A percentile compares a stretch with the other conserved stretches of the same genome.
phyloP scores from a whole-genome alignment of 2,113 vertebrate genomes.

The Zootoca vivipara region DNA sequence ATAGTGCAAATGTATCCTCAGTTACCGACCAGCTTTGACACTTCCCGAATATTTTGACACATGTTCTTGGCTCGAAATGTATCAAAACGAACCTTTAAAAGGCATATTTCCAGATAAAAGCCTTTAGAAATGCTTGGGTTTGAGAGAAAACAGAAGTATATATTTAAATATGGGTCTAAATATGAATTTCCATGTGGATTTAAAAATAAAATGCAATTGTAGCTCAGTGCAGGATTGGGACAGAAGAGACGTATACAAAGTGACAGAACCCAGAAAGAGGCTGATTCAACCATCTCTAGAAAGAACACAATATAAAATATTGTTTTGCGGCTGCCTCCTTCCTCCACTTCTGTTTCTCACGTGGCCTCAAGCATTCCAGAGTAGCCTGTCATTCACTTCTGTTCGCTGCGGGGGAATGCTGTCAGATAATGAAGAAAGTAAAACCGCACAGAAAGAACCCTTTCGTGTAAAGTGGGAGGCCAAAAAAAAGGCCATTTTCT shows the following conservation, averaged over 20 bases:
- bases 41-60: no score
- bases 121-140: no score
- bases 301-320: background rate
- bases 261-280: background rate
- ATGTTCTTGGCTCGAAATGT: no score
- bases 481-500: background rate
- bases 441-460: background rate
- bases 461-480: background rate
- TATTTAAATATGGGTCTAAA: background rate
- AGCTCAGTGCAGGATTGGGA: background rate
- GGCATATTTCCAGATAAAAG: no score
- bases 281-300: background rate
- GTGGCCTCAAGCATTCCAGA: background rate
- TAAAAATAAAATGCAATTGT: background rate
- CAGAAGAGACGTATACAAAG: background rate
- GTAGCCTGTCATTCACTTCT: background rate
- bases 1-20: no score
- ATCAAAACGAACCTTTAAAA: no score
- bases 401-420: background rate
- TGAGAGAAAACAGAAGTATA: background rate
- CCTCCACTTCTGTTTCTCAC: background rate
- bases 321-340: background rate
- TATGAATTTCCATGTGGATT: background rate
- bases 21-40: no score
- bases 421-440: background rate